These are phyloP conservation scores for Mnemiopsis leidyi DNA, from an alignment of 37 sponge, comb jelly and placozoan species.

Conservation along the genomic window DNA sequence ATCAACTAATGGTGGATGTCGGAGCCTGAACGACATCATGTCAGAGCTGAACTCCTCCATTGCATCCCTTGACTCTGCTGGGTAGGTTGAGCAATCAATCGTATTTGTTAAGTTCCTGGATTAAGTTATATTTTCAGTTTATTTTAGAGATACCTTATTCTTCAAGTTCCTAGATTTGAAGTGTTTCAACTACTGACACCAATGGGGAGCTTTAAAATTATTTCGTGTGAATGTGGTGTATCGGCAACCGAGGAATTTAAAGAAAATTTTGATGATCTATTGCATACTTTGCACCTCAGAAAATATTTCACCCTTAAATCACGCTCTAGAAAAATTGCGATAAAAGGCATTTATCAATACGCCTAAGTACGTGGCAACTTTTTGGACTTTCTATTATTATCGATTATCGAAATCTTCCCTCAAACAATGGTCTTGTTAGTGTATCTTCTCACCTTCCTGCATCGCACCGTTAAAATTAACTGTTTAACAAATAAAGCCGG, in stretches of 20 bases:
- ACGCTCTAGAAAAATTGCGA: not conserved
- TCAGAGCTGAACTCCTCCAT: conserved; percentile 26
- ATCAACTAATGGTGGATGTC: not conserved
- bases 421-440: not conserved
- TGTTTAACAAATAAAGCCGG: not conserved
- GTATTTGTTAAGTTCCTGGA: too few relatives aligned
- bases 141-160: too few relatives aligned
- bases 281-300: too few relatives aligned
- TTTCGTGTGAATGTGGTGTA: too few relatives aligned
- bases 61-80: conserved; percentile 32
- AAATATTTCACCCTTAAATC: not conserved
- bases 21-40: conserved; percentile 32
- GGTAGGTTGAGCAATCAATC: not conserved
- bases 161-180: too few relatives aligned
- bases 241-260: too few relatives aligned
- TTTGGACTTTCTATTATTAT: not conserved
- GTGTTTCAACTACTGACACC: too few relatives aligned
- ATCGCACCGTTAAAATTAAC: not conserved
- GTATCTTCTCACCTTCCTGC: not conserved
- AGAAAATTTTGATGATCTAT: too few relatives aligned
- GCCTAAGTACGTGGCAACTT: not conserved
- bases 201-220: too few relatives aligned
- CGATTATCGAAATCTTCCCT: not conserved
- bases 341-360: not conserved
- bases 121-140: too few relatives aligned